Evolutionary conservation across 2,113 vertebrate genomes (phyloP).

Genomic region (Clupea harengus): DNA sequence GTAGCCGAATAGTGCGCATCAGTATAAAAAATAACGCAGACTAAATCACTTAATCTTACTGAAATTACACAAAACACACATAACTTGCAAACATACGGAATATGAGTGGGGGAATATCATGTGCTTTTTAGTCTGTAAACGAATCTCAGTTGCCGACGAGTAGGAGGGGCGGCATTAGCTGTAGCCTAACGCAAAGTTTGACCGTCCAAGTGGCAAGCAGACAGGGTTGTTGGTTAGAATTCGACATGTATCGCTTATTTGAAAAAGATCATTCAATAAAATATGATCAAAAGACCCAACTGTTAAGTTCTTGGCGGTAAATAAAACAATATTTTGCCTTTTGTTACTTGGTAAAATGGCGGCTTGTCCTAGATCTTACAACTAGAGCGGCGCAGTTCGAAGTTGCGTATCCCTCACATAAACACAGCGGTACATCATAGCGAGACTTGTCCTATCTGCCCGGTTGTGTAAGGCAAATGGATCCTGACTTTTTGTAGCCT

Average conservation of each 20-base stretch:
- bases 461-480: neutral
- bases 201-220: slow-evolving; percentile 20
- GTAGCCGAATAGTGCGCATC: neutral
- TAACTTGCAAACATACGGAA: neutral
- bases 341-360: slow-evolving; percentile 76
- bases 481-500: neutral
- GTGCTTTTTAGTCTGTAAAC: neutral
- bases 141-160: slow-evolving; percentile 48
- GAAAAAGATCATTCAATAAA: neutral
- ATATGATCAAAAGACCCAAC: slow-evolving; percentile 48
- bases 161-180: slow-evolving; percentile 68
- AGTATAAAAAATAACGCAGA: neutral
- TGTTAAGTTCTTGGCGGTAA: slow-evolving; percentile 38
- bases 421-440: slow-evolving; percentile 21
- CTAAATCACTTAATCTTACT: neutral
- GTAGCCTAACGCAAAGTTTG: slow-evolving; percentile 17
- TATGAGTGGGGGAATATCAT: neutral
- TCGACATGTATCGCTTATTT: neutral
- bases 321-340: slow-evolving; percentile 23
- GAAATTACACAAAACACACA: neutral
- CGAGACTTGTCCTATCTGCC: slow-evolving; percentile 13
- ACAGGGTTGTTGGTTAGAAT: neutral
- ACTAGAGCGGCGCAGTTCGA: slow-evolving; percentile 65
- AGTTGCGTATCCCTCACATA: slow-evolving; percentile 38
- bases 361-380: slow-evolving; percentile 74